phyloP scores from a whole-genome alignment of 2,888 invertebrate genomes.

The Minunthozetes semirufus region DNA sequence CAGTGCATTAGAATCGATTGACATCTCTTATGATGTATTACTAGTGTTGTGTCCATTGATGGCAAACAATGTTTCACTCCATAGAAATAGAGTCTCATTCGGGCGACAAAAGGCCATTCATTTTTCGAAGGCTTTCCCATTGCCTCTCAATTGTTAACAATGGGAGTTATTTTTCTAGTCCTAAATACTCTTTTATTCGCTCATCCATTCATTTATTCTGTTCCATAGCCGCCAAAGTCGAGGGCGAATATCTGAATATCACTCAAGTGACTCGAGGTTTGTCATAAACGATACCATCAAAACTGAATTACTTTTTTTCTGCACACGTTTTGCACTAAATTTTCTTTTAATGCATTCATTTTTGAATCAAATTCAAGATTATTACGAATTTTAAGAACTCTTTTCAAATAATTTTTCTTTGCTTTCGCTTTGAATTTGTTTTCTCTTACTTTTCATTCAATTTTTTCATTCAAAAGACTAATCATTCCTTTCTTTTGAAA shows the following conservation, averaged over 20 bases:
- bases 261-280: conserved; percentile 42
- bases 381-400: background rate
- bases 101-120: background rate
- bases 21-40: conserved; percentile 28
- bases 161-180: background rate
- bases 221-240: conserved; percentile 40
- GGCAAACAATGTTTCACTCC: conserved; percentile 20
- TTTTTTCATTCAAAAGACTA: background rate
- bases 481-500: background rate
- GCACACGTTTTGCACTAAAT: background rate
- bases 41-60: conserved; percentile 13
- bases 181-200: background rate
- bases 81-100: background rate
- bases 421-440: background rate
- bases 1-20: conserved; percentile 24
- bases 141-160: background rate
- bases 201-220: conserved; percentile 13
- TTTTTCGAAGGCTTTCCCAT: background rate
- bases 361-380: background rate
- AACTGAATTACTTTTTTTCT: background rate
- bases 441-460: background rate
- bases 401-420: background rate
- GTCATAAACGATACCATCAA: conserved; percentile 9
- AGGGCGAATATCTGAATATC: conserved; percentile 43
- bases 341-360: too few relatives aligned